phyloP scores from a whole-genome alignment of 2,888 invertebrate species.

The Nasonovia ribisnigri region DNA sequence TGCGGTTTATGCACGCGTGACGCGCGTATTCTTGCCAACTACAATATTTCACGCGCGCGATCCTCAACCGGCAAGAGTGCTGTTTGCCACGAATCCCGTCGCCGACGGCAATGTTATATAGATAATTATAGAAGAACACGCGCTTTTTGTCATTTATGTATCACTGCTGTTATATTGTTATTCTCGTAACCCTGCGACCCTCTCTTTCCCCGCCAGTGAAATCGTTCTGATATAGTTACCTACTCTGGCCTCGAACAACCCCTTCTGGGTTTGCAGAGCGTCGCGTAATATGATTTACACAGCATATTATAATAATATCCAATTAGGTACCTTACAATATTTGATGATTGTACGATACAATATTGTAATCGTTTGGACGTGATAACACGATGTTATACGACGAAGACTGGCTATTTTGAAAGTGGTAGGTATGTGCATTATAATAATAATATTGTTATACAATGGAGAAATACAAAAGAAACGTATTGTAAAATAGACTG shows the following conservation, averaged over 20 bases:
- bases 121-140: not conserved
- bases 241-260: not conserved
- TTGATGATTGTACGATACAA: not conserved
- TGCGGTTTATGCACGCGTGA: conserved; percentile 51
- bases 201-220: not conserved
- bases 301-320: not conserved
- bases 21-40: conserved; percentile 48
- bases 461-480: not conserved
- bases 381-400: not conserved
- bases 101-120: not conserved
- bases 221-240: not conserved
- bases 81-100: conserved; percentile 47
- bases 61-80: not conserved
- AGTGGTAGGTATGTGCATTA: not conserved
- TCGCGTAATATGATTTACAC: not conserved
- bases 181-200: not conserved
- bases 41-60: conserved; percentile 55
- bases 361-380: not conserved
- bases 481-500: not conserved
- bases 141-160: not conserved
- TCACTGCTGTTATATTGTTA: not conserved
- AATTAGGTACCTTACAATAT: not conserved
- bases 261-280: not conserved
- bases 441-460: not conserved
- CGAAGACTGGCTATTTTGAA: not conserved